phyloP scores from a whole-genome alignment of 2,888 invertebrate genomes.

The Nomada lathburiana region DNA sequence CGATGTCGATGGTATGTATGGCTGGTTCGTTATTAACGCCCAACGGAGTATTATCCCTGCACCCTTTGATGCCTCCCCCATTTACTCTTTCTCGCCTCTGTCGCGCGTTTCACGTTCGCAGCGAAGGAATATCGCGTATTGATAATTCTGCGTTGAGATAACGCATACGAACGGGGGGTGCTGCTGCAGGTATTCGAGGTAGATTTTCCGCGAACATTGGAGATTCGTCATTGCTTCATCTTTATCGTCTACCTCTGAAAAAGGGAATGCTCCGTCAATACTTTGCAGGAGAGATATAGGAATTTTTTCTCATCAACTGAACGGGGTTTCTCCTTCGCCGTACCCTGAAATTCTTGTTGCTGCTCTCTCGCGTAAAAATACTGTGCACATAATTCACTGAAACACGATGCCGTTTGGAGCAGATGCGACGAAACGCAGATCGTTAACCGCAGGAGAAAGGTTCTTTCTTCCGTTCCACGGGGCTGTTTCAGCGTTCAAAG shows the following conservation, averaged over 20 bases:
- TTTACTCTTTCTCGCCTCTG: background rate
- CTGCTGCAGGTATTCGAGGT: no score
- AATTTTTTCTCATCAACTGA: no score
- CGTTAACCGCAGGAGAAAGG: constrained; percentile 6
- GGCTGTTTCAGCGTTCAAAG: background rate
- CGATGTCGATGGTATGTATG: constrained; percentile 31
- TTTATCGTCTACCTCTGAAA: no score
- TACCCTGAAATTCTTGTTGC: background rate
- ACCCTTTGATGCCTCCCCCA: constrained; percentile 33
- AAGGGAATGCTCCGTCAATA: no score
- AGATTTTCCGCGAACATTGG: no score
- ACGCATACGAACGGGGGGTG: no score
- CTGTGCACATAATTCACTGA: background rate
- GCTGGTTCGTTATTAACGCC: constrained; percentile 49
- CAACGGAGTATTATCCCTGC: constrained; percentile 32
- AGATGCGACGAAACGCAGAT: background rate
- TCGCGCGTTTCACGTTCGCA: constrained; percentile 31
- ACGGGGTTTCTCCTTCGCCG: no score
- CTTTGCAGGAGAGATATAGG: no score
- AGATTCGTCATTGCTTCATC: no score
- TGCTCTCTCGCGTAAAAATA: background rate
- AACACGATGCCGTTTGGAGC: background rate
- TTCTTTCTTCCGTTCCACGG: background rate
- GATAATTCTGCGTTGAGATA: background rate
- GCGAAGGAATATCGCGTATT: constrained; percentile 13